Base-by-base conservation (phyloP, 1,140 invertebrate genomes). In the Lethrus apterus region DNA sequence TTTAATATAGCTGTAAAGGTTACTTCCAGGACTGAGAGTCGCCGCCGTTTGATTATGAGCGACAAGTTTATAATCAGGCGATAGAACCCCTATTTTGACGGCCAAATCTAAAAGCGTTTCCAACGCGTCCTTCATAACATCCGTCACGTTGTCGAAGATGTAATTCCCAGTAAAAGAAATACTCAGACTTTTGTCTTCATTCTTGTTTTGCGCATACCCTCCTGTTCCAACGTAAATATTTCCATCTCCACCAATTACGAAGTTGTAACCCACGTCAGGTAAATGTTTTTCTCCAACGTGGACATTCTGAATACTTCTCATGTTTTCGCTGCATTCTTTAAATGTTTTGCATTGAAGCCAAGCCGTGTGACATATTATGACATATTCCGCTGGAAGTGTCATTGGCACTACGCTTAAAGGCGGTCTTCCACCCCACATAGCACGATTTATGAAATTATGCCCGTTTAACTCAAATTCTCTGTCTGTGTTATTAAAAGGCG, bases 191-290 rank as follows among this genome's bases (percentile, higher is more conserved):
- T 66, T 56, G 23, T 65, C 57, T 1, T 69, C 67, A 55, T 76
- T 74, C 13, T 71, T 68, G 23, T 78, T 77, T 15, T 70, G 60
- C 1, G 57, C 53, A 42, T 70, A 67, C 78, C 77, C 83, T 0
- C 76, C 79, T 14, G 79, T 63, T 0, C 75, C 80, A 51, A 75
- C 74, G 56, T 81, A 82, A 2, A 79, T 70, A 3, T 71, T 67
- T 0, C 76, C 79, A 50, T 83, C 81, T 30, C 78, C 79, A 11
- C 80, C 81, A 34, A 83, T 72, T 31, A 81, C 47, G 57, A 85
- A 86, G 58, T 76, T 85, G 56, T 80, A 83, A 15, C 70, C 70
- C 55, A 64, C 70, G 45, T 73, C 70, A 2, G 64, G 56, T 11
- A 63, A 53, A 18, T 35, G 44, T 44, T 59, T 64, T 20, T 62